phyloP scores from a whole-genome alignment of 2,888 invertebrate species.

The Drosophila prostipennis region DNA sequence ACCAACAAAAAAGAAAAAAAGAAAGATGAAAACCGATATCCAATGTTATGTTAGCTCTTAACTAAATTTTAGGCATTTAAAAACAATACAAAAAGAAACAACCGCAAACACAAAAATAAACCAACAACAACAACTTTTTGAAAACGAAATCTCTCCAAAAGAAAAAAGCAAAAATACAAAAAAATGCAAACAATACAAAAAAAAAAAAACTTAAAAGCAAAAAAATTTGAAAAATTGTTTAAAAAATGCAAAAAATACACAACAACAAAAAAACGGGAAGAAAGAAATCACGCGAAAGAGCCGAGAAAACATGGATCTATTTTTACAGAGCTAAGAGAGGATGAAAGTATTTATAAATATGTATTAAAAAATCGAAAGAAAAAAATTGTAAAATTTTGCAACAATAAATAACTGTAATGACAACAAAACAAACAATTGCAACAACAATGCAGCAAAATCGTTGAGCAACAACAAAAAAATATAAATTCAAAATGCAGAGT shows the following conservation, averaged over 20 bases:
- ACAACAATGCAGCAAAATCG: constrained; percentile 44
- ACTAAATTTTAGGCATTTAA: constrained; percentile 75
- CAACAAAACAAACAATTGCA: constrained; percentile 35
- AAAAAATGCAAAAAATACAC: constrained; percentile 56
- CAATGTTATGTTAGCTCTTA: constrained; percentile 73
- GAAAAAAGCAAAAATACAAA: constrained; percentile 34
- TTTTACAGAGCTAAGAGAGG: constrained; percentile 77
- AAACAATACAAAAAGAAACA: constrained; percentile 49
- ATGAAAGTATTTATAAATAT: constrained; percentile 68
- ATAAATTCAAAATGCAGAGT: constrained; percentile 50
- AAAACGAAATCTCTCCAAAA: constrained; percentile 80
- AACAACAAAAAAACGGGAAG: constrained; percentile 29
- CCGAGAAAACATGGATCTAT: constrained; percentile 73
- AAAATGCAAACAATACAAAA: constrained; percentile 45
- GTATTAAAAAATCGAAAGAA: constrained; percentile 51
- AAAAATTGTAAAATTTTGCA: constrained; percentile 61
- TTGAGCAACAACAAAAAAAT: constrained; percentile 54
- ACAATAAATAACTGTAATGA: constrained; percentile 49
- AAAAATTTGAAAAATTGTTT: constrained; percentile 70
- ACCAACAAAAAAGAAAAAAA: constrained; percentile 11
- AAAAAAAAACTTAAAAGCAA: constrained; percentile 58
- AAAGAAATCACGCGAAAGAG: constrained; percentile 58
- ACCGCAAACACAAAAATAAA: constrained; percentile 46
- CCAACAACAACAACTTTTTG: constrained; percentile 64
- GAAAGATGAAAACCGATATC: constrained; percentile 62